Evolutionary conservation across 2,113 vertebrate species (phyloP), one percentile per base, ranked within the genome.

Genomic region (Pionites leucogaster): DNA sequence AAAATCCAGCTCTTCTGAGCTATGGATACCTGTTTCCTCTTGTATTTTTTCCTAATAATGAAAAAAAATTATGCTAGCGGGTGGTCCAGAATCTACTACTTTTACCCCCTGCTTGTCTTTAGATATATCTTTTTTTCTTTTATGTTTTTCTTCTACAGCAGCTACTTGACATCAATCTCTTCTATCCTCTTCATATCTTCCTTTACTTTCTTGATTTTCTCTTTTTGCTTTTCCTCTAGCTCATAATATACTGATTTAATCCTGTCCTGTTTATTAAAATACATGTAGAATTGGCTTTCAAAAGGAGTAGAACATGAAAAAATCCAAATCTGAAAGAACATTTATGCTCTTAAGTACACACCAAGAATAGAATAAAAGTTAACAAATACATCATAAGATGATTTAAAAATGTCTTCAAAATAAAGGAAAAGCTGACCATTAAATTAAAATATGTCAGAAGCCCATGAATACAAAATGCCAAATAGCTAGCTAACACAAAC

Each of bases 221-320:
- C 92, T 23, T 70, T 95, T 76, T 53, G 53, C n/a, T 96, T 95
- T 55, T 84, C 14, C 15, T 59, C 16, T 35, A 95, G 82, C 8
- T 70, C 47, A 47, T 81, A 78, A 67, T 91, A 62, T 53, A 97
- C 24, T 59, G 39, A 11, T 93, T 53, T 93, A 53, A 97, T 50
- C 33, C 28, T 96, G 80, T 75, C 92, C 98, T 98, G 80, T 75
- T 88, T 84, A 88, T 33, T 92, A 93, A 92, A 63, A 94, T 79
- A 72, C 18, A 86, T 20, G 78, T 25, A 82, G 71, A 89, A 63
- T 41, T 72, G 49, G 17, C 11, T 70, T 55, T 42, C 35, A 79
- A 71, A 84, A 57, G 19, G 33, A n/a, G 13, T 23, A 59, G 55
- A 59, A 59, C 20, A 59, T 59, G 20, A 59, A n/a, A 59, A 59